phyloP scores from a whole-genome alignment of 2,113 vertebrate genomes.

The Dipodomys spectabilis region DNA sequence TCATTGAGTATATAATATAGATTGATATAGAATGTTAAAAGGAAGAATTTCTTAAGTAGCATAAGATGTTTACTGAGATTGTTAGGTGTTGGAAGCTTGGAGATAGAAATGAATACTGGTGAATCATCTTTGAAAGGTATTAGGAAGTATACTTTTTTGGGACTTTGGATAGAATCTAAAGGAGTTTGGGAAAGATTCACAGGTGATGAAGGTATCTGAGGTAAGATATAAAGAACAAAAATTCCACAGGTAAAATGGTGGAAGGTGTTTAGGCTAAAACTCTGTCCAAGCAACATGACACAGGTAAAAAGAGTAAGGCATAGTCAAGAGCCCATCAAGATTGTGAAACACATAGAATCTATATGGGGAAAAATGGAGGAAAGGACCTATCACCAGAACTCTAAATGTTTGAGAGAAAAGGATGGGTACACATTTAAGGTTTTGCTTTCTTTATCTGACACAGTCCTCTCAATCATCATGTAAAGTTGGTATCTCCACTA shows the following conservation, averaged over 20 bases:
- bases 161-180: not conserved
- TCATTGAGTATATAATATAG: not conserved
- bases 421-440: not conserved
- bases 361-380: not conserved
- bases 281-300: not conserved
- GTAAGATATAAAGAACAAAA: constrained; percentile 27
- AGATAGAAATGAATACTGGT: constrained; percentile 23
- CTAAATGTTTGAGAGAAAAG: constrained; percentile 10
- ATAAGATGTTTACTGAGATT: not conserved
- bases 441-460: not conserved
- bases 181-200: not conserved
- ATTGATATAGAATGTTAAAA: constrained; percentile 5
- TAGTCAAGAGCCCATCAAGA: not conserved
- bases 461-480: not conserved
- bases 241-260: not conserved
- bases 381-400: not conserved
- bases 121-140: not conserved
- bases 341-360: not conserved
- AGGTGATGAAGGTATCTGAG: not conserved
- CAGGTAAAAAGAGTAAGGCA: not conserved
- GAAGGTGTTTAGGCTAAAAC: not conserved
- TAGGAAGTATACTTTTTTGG: not conserved
- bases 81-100: not conserved
- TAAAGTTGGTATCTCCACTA: not conserved
- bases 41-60: not conserved